Evolutionary conservation across 2,113 vertebrate species (phyloP).

Genomic region (Okapia johnstoni): DNA sequence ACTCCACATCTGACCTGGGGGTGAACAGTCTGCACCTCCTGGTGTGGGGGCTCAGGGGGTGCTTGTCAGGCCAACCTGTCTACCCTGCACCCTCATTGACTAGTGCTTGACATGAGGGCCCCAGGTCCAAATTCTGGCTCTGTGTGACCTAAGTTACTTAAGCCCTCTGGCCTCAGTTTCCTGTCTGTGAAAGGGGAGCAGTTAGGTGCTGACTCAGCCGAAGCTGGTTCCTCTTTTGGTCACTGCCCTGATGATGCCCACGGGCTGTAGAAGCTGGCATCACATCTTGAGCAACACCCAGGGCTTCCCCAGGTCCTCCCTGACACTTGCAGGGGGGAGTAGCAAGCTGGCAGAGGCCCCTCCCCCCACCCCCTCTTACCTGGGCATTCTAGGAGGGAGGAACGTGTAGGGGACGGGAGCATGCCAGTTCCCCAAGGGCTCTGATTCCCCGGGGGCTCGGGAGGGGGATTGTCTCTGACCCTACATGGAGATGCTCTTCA

Average conservation of each 20-base stretch:
- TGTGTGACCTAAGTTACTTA: fast-evolving
- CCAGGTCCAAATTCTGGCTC: neutral
- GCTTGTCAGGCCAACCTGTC: neutral
- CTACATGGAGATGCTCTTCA: fast-evolving
- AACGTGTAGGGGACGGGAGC: fast-evolving
- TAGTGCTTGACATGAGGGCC: neutral
- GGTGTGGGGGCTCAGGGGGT: fast-evolving
- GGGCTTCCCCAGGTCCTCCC: neutral
- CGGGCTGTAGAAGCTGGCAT: fast-evolving
- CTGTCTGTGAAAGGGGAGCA: neutral
- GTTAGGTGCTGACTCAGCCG: neutral
- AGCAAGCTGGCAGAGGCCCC: neutral
- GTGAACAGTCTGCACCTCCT: fast-evolving
- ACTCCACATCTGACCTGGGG: fast-evolving
- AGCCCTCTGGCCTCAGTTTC: neutral
- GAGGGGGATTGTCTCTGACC: neutral
- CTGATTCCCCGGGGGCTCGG: neutral
- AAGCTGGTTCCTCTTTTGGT: neutral
- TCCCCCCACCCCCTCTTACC: neutral
- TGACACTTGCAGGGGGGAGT: neutral
- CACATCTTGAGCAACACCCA: too few relatives aligned
- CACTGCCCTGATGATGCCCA: fast-evolving
- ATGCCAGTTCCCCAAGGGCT: too few relatives aligned
- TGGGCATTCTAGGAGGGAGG: too few relatives aligned
- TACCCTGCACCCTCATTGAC: fast-evolving